Evolutionary conservation across 2,113 vertebrate genomes (phyloP).

Genomic region (Pao palembangensis): DNA sequence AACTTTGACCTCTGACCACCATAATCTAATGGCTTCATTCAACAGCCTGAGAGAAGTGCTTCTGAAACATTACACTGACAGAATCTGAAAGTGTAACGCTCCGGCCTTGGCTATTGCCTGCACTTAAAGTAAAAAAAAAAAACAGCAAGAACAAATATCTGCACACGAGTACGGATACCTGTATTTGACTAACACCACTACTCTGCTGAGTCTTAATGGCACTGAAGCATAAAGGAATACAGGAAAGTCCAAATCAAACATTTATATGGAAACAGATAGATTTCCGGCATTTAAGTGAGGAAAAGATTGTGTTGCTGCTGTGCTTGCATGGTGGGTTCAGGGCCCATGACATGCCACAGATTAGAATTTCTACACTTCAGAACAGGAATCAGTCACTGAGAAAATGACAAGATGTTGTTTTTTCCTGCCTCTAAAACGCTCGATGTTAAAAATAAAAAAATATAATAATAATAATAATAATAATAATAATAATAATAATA

Average conservation of each 20-base stretch:
- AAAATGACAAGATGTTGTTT: slow-evolving; percentile 48
- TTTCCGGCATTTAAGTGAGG: no score
- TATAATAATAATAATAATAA: no score
- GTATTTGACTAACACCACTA: no score
- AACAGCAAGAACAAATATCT: background rate
- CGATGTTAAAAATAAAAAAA: background rate
- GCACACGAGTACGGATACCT: no score
- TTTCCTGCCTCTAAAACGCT: slow-evolving; percentile 7
- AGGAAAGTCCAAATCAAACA: background rate
- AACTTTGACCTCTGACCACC: background rate
- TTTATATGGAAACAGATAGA: background rate
- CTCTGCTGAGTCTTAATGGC: no score
- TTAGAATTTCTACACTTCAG: slow-evolving; percentile 42
- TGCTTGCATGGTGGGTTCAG: slow-evolving; percentile 22
- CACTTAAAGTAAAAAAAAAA: background rate
- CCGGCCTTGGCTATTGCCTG: background rate
- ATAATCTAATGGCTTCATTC: background rate
- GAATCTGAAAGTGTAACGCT: background rate
- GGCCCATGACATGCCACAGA: slow-evolving; percentile 10
- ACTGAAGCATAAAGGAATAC: background rate
- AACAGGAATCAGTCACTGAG: slow-evolving; percentile 41
- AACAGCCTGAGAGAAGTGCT: no score
- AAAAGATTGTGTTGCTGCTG: slow-evolving; percentile 10
- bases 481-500: no score
- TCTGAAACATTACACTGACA: no score